phyloP scores from a whole-genome alignment of 1,140 invertebrate species.

The Lutraria rhynchaena region DNA sequence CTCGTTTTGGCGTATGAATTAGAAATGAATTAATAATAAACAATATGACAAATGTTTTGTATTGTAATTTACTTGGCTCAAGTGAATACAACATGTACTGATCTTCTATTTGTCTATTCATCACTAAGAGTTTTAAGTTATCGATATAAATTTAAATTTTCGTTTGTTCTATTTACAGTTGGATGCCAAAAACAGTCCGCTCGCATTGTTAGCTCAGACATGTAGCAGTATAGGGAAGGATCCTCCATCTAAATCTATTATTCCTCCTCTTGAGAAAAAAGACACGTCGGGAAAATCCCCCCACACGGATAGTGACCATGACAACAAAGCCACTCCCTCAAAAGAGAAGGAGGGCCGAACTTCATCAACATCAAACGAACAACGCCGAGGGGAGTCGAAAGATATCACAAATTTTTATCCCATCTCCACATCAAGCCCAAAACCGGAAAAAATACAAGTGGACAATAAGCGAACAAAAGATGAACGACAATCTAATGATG shows the following conservation, averaged over 20 bases:
- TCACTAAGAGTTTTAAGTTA: not conserved
- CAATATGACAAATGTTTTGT: too few species aligned
- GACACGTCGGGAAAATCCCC: slow-evolving; percentile 54
- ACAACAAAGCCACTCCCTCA: slow-evolving; percentile 58
- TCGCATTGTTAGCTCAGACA: slow-evolving; percentile 98
- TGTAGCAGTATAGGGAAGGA: slow-evolving; percentile 99
- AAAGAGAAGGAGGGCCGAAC: slow-evolving; percentile 49
- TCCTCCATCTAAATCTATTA: slow-evolving; percentile 82
- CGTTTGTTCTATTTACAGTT: slow-evolving; percentile 89
- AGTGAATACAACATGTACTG: too few species aligned
- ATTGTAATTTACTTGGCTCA: too few species aligned
- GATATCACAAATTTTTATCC: slow-evolving; percentile 46
- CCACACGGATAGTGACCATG: slow-evolving; percentile 23
- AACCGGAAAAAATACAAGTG: slow-evolving; percentile 44
- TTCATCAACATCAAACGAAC: not conserved
- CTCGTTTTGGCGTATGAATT: too few species aligned
- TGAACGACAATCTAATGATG: slow-evolving; percentile 39
- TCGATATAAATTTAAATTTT: not conserved
- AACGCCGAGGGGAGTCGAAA: slow-evolving; percentile 16
- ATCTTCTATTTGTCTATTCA: too few species aligned
- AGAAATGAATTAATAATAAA: too few species aligned
- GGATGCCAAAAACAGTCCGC: slow-evolving; percentile 98
- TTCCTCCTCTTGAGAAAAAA: slow-evolving; percentile 78
- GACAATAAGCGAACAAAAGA: slow-evolving; percentile 43
- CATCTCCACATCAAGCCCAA: slow-evolving; percentile 56